These are phyloP conservation scores for Ciconia maguari DNA, from an alignment of 2,113 vertebrate species.

Conservation along the genomic window DNA sequence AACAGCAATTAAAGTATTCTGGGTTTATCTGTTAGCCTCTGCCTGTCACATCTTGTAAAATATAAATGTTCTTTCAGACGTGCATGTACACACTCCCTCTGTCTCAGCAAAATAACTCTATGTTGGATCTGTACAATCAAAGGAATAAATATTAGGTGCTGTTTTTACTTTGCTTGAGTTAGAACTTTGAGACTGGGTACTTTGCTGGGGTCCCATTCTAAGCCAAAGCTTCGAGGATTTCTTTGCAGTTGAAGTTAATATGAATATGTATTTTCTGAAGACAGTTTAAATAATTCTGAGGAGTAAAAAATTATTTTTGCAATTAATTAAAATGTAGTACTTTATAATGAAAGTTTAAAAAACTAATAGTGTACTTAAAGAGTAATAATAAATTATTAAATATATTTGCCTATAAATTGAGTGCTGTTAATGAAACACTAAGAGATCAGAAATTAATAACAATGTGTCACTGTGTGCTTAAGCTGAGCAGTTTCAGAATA, in stretches of 20 bases:
- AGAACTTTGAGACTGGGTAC: neutral
- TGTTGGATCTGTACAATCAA: neutral
- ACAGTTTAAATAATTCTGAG: neutral
- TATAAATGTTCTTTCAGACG: neutral
- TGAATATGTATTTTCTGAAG: neutral
- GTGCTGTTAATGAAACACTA: neutral
- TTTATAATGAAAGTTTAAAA: neutral
- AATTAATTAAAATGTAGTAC: neutral
- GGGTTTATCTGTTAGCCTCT: neutral
- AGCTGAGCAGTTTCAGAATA: too few species aligned
- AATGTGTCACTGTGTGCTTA: neutral
- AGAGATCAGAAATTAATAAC: neutral
- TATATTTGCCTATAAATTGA: neutral
- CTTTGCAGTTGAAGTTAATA: neutral
- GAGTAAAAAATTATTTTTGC: neutral
- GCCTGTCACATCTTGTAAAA: neutral
- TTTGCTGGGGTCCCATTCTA: neutral
- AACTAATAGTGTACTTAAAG: neutral
- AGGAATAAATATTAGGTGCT: neutral
- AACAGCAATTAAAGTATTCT: neutral
- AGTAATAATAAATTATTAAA: neutral
- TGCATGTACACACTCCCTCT: fast-evolving
- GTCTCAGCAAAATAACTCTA: neutral
- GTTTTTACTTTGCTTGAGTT: neutral
- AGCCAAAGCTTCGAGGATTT: neutral